phyloP scores from a whole-genome alignment of 2,113 vertebrate genomes.

The Tamias sibiricus region DNA sequence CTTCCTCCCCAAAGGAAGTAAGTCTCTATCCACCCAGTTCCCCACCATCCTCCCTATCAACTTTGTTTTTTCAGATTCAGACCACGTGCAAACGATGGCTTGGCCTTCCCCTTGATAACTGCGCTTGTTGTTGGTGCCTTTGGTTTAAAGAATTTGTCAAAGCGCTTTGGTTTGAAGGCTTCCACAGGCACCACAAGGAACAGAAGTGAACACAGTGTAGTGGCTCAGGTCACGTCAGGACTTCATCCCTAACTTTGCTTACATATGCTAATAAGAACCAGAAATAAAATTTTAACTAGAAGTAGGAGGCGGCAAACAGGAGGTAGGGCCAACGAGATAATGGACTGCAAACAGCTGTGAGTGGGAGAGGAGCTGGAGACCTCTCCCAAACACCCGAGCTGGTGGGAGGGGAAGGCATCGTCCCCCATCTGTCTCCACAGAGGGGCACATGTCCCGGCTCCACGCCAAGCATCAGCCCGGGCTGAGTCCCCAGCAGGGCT shows the following conservation, averaged over 20 bases:
- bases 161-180: neutral
- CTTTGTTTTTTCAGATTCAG: neutral
- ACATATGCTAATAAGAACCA: conserved; percentile 67
- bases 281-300: conserved; percentile 55
- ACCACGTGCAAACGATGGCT: neutral
- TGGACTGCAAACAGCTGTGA: conserved; percentile 56
- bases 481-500: neutral
- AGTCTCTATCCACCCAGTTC: neutral
- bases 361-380: conserved; percentile 54
- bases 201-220: neutral
- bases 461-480: neutral
- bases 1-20: neutral
- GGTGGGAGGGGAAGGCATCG: neutral
- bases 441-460: neutral
- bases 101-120: neutral
- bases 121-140: neutral
- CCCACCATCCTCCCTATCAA: neutral
- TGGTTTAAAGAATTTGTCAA: neutral
- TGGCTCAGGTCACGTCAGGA: conserved; percentile 60
- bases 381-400: neutral
- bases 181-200: neutral
- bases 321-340: conserved; percentile 44
- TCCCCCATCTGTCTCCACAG: neutral
- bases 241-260: conserved; percentile 60
- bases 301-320: conserved; percentile 40